phyloP scores from a whole-genome alignment of 2,113 vertebrate species.

The Recurvirostra avosetta region DNA sequence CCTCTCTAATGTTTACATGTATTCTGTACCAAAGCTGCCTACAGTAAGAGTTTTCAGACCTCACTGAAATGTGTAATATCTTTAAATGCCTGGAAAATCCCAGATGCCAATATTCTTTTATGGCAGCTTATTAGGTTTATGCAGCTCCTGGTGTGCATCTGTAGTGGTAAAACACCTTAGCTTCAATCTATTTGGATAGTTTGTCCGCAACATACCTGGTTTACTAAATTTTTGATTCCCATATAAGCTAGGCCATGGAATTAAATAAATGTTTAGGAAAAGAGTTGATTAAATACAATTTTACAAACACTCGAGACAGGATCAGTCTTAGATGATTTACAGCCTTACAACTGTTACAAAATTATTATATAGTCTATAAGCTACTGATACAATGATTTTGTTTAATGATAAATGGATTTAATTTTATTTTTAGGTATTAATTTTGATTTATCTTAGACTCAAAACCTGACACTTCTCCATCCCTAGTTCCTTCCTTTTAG shows the following conservation, averaged over 20 bases:
- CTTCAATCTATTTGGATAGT: not conserved
- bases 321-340: not conserved
- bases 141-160: not conserved
- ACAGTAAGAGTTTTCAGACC: not conserved
- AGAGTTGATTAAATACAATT: not conserved
- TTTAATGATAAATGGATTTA: not conserved
- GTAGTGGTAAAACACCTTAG: not conserved
- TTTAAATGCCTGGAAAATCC: not conserved
- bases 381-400: not conserved
- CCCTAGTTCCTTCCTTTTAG: not conserved
- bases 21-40: not conserved
- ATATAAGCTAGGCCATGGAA: not conserved
- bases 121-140: not conserved
- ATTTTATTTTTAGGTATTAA: not conserved
- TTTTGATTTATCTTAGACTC: not conserved
- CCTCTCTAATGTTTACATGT: not conserved
- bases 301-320: not conserved
- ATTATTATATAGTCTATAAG: not conserved
- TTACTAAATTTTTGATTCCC: not conserved
- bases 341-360: not conserved
- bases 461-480: not conserved
- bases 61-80: not conserved
- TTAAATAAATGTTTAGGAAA: not conserved
- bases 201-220: not conserved
- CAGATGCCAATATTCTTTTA: not conserved